Conservation (phyloP, 2,797 vertebrate species). For the Cynopterus sphinx region DNA sequence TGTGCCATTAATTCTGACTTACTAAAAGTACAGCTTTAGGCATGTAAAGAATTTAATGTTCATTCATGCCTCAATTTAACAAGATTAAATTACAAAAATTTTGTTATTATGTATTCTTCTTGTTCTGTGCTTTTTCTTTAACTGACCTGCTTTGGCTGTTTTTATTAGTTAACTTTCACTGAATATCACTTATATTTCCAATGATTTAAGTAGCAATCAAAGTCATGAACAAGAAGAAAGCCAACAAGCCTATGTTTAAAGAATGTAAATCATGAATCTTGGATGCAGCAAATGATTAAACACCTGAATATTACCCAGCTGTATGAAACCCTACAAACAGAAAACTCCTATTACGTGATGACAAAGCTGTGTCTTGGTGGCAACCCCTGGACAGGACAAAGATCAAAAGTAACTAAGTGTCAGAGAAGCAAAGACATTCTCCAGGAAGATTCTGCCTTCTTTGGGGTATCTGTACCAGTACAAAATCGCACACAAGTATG, state of each 20-base stretch:
- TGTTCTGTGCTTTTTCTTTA: neutral
- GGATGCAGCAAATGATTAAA: constrained; percentile 91
- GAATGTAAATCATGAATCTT: constrained; percentile 91
- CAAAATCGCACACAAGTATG: constrained; percentile 89
- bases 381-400: constrained; percentile 90
- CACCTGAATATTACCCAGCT: constrained; percentile 89
- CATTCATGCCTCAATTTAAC: neutral
- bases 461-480: constrained; percentile 89
- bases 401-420: constrained; percentile 89
- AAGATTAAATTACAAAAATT: neutral
- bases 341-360: constrained; percentile 93
- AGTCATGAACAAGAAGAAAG: constrained; percentile 94
- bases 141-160: neutral
- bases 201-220: constrained; percentile 89
- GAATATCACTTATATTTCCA: neutral
- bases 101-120: neutral
- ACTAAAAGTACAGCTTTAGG: neutral
- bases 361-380: constrained; percentile 91
- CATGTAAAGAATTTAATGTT: neutral
- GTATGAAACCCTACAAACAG: constrained; percentile 90
- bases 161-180: neutral
- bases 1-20: neutral
- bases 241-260: constrained; percentile 91
- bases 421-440: constrained; percentile 89
- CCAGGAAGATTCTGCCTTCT: constrained; percentile 89